Evolutionary conservation across 2,113 vertebrate genomes (phyloP), one percentile per base, ranked within the genome.

Genomic region (Neogobius melanostomus): DNA sequence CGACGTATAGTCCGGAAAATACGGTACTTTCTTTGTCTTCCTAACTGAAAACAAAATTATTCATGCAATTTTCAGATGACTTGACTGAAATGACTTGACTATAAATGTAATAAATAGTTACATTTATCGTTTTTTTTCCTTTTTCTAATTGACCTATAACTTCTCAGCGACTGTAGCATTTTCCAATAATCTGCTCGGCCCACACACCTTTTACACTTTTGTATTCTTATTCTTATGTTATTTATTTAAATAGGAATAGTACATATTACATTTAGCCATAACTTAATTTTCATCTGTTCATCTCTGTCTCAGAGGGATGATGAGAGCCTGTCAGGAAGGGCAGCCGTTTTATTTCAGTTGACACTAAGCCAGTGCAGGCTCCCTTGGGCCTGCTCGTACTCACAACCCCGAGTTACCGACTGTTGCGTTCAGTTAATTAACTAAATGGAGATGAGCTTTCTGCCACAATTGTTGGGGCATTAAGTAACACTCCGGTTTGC

Each of bases 391-490:
- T 85, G 81, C 75, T 82, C 75, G 81, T 79, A 76, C 68, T 73
- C 82, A 78, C 80, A 86, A 81, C 81, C 7, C 75, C 64, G 72
- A 85, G 83, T 88, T 77, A 77, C 79, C 83, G 83, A 89, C 85
- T 87, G 78, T 83, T 85, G 88, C 82, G 82, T 87, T 73, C 70
- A 82, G 68, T 84, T 91, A 91, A 93, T 93, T 90, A 91, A 89
- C 82, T 80, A 79, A 79, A 76, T 87, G 84, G 83, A 91, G 82
- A 86, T 85, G 88, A 85, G 85, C 64, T 86, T 89, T 88, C 65
- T 88, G 77, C 86, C 80, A 87, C 80, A 74, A 72, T 85, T 64
- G 76, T 85, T 82, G 28, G 28, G 28, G 28, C 28, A 36, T 91
- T 85, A 81, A 82, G 71, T 68, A 80, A 57, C 83, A 79, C 74